phyloP scores from a whole-genome alignment of 2,113 vertebrate species.

The Gymnobelideus leadbeateri region DNA sequence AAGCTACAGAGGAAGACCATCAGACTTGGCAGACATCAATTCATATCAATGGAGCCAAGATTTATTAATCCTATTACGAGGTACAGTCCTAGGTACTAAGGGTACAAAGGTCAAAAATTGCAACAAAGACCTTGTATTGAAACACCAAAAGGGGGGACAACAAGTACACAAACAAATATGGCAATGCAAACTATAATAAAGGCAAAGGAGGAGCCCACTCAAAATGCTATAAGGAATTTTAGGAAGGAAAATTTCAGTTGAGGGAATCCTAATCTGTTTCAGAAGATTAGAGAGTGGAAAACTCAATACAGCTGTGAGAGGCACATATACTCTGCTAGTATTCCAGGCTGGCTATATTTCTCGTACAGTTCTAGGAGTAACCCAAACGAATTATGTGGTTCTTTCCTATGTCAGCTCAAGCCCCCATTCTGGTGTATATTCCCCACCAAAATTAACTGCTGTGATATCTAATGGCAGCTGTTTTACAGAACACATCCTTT shows the following conservation, averaged over 20 bases:
- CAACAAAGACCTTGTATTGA: neutral
- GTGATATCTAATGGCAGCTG: neutral
- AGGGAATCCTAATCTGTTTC: neutral
- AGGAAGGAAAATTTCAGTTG: neutral
- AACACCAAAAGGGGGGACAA: neutral
- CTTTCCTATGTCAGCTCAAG: neutral
- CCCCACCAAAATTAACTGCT: neutral
- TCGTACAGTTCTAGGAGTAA: neutral
- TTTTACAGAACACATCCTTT: no score
- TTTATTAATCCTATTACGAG: neutral
- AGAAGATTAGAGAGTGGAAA: neutral
- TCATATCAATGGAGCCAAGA: neutral
- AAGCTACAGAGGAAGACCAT: neutral
- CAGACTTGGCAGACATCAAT: neutral
- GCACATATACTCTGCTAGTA: neutral
- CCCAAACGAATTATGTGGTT: neutral
- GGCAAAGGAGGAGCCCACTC: neutral
- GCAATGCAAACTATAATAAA: neutral
- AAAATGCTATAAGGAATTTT: neutral
- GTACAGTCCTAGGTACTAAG: neutral
- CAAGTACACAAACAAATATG: neutral
- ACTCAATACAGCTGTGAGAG: neutral
- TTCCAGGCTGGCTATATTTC: neutral
- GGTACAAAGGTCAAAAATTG: neutral
- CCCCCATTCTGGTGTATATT: neutral